A percentile compares a stretch with the other conserved stretches of the same genome.
Conservation (phyloP, 1,140 invertebrate genomes). For the Rhynchophorus ferrugineus region DNA sequence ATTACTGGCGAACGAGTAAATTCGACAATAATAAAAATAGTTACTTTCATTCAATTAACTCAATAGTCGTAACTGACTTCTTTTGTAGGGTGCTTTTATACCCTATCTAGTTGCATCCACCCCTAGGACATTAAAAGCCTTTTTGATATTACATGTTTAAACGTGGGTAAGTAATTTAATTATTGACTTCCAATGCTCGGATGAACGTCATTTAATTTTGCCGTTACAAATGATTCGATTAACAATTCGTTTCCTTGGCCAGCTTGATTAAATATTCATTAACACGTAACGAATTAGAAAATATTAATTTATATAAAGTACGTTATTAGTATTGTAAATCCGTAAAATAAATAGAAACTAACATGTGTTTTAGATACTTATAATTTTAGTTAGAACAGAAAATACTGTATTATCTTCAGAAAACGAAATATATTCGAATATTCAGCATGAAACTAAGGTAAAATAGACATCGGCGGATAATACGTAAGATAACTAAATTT, state of each 20-base stretch:
- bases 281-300: too few species aligned
- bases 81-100: constrained; percentile 22
- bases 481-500: constrained; percentile 39
- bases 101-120: constrained; percentile 16
- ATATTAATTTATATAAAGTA: too few species aligned
- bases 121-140: constrained; percentile 41
- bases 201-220: not conserved
- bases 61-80: constrained; percentile 25
- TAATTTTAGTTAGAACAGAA: too few species aligned
- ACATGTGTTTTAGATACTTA: too few species aligned
- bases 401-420: too few species aligned
- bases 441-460: too few species aligned
- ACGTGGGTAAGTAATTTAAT: constrained; percentile 43
- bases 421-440: too few species aligned
- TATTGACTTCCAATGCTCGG: constrained; percentile 25
- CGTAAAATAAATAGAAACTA: too few species aligned
- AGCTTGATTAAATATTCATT: constrained; percentile 25
- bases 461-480: constrained; percentile 36
- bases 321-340: too few species aligned
- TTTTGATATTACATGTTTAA: constrained; percentile 43
- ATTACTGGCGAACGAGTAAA: not conserved
- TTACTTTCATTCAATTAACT: constrained; percentile 32
- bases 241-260: not conserved
- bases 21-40: constrained; percentile 29
- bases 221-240: too few species aligned